These are phyloP conservation scores for Callosobruchus maculatus DNA, from an alignment of 2,888 invertebrate genomes.

Conservation along the genomic window DNA sequence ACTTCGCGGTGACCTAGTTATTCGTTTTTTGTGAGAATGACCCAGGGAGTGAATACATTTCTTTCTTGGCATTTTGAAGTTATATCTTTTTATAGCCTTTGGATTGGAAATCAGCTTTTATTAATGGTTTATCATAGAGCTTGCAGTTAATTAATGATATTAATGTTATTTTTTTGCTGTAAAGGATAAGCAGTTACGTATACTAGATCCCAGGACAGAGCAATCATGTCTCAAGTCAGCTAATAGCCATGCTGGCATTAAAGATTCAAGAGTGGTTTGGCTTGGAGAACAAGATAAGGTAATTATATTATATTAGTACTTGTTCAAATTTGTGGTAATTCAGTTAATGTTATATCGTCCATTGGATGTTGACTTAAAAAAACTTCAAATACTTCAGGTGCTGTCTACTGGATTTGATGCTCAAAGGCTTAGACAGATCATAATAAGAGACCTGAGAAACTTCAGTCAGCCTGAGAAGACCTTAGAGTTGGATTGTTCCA, in stretches of 20 bases:
- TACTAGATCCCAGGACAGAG: constrained; percentile 75
- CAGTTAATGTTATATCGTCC: too few relatives aligned
- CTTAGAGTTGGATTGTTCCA: constrained; percentile 78
- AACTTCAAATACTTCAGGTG: constrained; percentile 47
- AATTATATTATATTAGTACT: too few relatives aligned
- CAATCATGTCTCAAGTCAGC: constrained; percentile 60
- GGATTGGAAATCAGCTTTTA: too few relatives aligned
- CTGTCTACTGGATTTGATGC: constrained; percentile 89
- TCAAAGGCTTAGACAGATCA: constrained; percentile 81
- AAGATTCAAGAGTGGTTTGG: constrained; percentile 90
- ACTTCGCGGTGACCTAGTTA: too few relatives aligned
- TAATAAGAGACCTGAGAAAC: constrained; percentile 83
- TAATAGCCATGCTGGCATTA: constrained; percentile 84
- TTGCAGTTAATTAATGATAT: background rate
- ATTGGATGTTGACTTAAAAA: too few relatives aligned
- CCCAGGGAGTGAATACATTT: too few relatives aligned
- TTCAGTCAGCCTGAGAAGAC: constrained; percentile 74
- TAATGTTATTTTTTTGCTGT: background rate
- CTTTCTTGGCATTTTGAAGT: too few relatives aligned
- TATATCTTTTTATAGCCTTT: too few relatives aligned
- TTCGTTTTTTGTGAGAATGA: too few relatives aligned
- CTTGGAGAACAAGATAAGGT: constrained; percentile 73
- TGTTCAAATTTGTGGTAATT: too few relatives aligned
- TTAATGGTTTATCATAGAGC: background rate
- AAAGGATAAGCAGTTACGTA: constrained; percentile 54